Evolutionary conservation across 1,140 invertebrate species (phyloP).

Genomic region (Stratiolaelaps scimitus): DNA sequence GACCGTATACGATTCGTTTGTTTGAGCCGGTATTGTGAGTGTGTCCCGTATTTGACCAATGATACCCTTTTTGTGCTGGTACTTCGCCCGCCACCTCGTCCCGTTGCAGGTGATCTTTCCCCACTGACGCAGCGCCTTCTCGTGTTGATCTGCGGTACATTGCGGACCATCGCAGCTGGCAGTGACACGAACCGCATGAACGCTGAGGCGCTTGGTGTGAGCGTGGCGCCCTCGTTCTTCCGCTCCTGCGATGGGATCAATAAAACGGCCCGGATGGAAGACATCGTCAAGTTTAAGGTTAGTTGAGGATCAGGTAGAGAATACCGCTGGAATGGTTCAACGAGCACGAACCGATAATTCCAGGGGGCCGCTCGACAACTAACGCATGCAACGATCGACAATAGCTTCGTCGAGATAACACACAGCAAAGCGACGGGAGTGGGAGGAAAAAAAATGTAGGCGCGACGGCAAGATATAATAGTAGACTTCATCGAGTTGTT

Average conservation of each 20-base stretch:
- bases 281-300: slow-evolving; percentile 83
- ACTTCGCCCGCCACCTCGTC: slow-evolving; percentile 36
- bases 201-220: slow-evolving; percentile 79
- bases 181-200: slow-evolving; percentile 87
- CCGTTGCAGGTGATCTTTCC: slow-evolving; percentile 73
- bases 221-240: slow-evolving; percentile 95
- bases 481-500: too few species aligned
- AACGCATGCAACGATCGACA: too few species aligned
- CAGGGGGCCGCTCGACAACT: too few species aligned
- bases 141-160: slow-evolving; percentile 90
- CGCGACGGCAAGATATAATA: too few species aligned
- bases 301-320: too few species aligned
- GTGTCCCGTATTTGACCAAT: slow-evolving; percentile 23
- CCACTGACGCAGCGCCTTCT: slow-evolving; percentile 78
- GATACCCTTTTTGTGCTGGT: slow-evolving; percentile 37
- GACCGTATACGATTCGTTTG: too few species aligned
- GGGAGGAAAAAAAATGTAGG: too few species aligned
- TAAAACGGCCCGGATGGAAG: slow-evolving; percentile 84
- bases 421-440: too few species aligned
- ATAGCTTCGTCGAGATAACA: too few species aligned
- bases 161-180: slow-evolving; percentile 85
- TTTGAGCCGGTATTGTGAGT: not conserved
- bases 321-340: too few species aligned
- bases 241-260: slow-evolving; percentile 69
- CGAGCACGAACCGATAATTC: too few species aligned